A percentile compares a stretch with the other conserved stretches of the same genome.
Conservation (phyloP, 2,888 invertebrate species). For the Ormyrus pomaceus region DNA sequence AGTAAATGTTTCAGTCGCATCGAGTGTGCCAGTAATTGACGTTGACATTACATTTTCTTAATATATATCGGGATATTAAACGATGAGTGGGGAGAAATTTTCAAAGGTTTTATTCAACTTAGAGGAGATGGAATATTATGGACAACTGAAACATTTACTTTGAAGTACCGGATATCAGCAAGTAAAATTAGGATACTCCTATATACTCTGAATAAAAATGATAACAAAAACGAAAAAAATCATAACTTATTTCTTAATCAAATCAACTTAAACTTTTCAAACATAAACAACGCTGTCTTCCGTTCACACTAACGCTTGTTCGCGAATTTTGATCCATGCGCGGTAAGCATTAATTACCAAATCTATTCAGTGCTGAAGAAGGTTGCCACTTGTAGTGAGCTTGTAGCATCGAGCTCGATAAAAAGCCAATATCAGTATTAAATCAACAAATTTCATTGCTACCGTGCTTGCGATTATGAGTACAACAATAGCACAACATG, state of each 20-base stretch:
- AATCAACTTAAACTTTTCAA: conserved; percentile 40
- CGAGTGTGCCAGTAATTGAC: conserved; percentile 49
- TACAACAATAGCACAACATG: conserved; percentile 17
- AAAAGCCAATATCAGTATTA: conserved; percentile 50
- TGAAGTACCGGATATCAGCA: conserved; percentile 13
- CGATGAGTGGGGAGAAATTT: conserved; percentile 17
- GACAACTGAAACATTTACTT: conserved; percentile 52
- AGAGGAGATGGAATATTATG: conserved; percentile 7
- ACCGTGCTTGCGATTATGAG: conserved; percentile 25
- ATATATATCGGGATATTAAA: conserved; percentile 34
- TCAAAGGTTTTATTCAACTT: conserved; percentile 20
- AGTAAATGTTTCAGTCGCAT: conserved; percentile 52
- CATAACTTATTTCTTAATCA: conserved; percentile 25
- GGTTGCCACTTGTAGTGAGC: conserved; percentile 1
- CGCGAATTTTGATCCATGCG: conserved; percentile 49
- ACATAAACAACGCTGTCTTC: conserved; percentile 42
- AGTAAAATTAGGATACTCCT: conserved; percentile 44
- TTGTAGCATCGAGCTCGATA: not conserved
- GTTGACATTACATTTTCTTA: conserved; percentile 27
- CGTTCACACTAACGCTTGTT: conserved; percentile 41
- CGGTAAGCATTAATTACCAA: conserved; percentile 6
- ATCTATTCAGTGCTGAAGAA: conserved; percentile 31
- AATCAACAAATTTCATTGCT: conserved; percentile 27
- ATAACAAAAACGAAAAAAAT: conserved; percentile 52
- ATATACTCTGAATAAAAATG: conserved; percentile 40